Percentiles rank a stretch among this genome's conserved stretches.
Evolutionary conservation across 1,140 invertebrate species (phyloP).

Genomic region (Drosophila orena): DNA sequence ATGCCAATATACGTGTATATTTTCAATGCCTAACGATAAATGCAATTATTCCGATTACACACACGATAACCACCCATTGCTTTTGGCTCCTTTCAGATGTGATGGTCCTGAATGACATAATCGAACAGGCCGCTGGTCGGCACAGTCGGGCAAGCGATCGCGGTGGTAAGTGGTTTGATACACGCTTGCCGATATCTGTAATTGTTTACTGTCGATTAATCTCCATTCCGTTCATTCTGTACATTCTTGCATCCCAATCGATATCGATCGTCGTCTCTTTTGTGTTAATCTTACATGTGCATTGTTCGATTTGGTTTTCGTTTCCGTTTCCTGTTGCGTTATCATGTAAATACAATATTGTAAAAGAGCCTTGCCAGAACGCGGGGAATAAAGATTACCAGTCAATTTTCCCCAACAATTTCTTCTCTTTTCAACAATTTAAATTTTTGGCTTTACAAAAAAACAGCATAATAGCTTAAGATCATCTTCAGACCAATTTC

Average conservation of each 20-base stretch:
- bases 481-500: constrained; percentile 19
- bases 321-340: constrained; percentile 29
- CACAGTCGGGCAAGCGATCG: constrained; percentile 92
- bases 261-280: constrained; percentile 63
- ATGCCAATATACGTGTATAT: too few relatives aligned
- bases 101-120: constrained; percentile 98
- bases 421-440: constrained; percentile 8
- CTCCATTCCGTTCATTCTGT: constrained; percentile 68
- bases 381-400: constrained; percentile 17
- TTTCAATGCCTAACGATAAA: background rate
- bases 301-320: constrained; percentile 43
- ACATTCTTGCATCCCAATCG: constrained; percentile 53
- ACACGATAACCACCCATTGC: background rate
- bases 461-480: constrained; percentile 24
- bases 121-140: constrained; percentile 96
- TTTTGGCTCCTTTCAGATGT: constrained; percentile 89
- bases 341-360: constrained; percentile 58
- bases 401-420: constrained; percentile 22
- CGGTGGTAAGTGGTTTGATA: constrained; percentile 90
- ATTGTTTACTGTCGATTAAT: constrained; percentile 33
- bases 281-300: constrained; percentile 61
- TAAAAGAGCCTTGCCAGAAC: background rate
- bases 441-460: constrained; percentile 22
- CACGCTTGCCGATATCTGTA: constrained; percentile 20
- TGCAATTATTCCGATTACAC: background rate